Percentiles rank a stretch among this genome's conserved stretches.
phyloP scores from a whole-genome alignment of 2,888 invertebrate genomes.

The Meteorus cinctellus region DNA sequence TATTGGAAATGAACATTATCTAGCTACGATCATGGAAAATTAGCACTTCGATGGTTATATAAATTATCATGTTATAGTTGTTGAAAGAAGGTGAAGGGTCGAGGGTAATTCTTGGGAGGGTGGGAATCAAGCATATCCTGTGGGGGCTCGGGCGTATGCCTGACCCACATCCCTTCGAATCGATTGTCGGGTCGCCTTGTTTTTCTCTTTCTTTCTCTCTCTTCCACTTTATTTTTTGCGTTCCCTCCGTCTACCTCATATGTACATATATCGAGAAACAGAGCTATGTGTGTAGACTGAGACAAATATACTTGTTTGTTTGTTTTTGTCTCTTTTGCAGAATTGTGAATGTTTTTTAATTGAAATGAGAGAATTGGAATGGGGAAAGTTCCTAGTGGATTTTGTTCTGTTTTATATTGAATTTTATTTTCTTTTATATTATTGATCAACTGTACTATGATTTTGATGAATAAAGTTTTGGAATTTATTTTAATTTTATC shows the following conservation, averaged over 20 bases:
- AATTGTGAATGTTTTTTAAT: too few species aligned
- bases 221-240: background rate
- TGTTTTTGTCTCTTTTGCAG: too few species aligned
- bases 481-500: background rate
- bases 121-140: slow-evolving; percentile 53
- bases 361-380: background rate
- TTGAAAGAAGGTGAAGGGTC: slow-evolving; percentile 20
- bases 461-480: background rate
- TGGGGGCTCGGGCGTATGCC: slow-evolving; percentile 62
- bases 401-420: background rate
- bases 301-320: too few species aligned
- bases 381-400: background rate
- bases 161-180: slow-evolving; percentile 65
- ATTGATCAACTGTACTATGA: background rate
- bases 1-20: background rate
- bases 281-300: too few species aligned
- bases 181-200: slow-evolving; percentile 55
- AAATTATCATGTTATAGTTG: slow-evolving; percentile 29
- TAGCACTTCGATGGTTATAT: slow-evolving; percentile 16
- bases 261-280: too few species aligned
- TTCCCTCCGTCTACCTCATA: background rate
- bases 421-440: background rate
- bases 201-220: slow-evolving; percentile 29
- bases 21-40: slow-evolving; percentile 11
- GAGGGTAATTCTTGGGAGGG: slow-evolving; percentile 48